Conservation (phyloP, 2,113 vertebrate genomes). For the Sceloporus tristichus region DNA sequence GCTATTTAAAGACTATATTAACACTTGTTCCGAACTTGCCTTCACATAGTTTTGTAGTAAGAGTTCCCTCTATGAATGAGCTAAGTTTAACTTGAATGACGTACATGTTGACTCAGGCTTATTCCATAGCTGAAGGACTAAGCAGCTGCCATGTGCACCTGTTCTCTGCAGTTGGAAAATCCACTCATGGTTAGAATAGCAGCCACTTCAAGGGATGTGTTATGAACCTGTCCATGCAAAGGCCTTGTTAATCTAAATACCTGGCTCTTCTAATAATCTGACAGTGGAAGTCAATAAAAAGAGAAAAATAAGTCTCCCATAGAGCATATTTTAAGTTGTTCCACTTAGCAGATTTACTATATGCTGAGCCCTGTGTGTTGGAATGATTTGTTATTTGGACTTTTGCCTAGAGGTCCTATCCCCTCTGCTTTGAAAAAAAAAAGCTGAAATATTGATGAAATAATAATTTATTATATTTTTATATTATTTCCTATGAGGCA, state of each 20-base stretch:
- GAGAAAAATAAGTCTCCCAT: background rate
- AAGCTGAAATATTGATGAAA: background rate
- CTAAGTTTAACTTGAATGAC: constrained; percentile 31
- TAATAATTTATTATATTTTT: no score
- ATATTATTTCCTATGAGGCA: no score
- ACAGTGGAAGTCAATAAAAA: background rate
- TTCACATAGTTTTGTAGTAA: constrained; percentile 8
- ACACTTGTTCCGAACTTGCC: background rate
- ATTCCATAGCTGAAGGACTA: constrained; percentile 2
- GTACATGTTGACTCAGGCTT: constrained; percentile 28
- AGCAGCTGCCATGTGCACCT: constrained; percentile 12
- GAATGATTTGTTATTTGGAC: background rate
- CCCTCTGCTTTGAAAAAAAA: background rate
- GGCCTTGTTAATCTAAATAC: background rate
- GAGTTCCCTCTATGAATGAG: constrained; percentile 29
- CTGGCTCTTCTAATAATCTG: background rate
- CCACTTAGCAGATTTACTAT: background rate
- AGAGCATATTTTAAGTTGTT: background rate
- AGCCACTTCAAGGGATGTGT: background rate
- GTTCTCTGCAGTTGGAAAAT: background rate
- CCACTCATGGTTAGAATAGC: constrained; percentile 14
- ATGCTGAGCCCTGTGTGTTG: background rate
- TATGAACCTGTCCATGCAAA: background rate
- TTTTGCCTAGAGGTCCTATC: background rate
- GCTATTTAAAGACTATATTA: constrained; percentile 12